These are phyloP conservation scores for Synergus itoensis DNA, from an alignment of 2,888 invertebrate genomes.

Conservation along the genomic window DNA sequence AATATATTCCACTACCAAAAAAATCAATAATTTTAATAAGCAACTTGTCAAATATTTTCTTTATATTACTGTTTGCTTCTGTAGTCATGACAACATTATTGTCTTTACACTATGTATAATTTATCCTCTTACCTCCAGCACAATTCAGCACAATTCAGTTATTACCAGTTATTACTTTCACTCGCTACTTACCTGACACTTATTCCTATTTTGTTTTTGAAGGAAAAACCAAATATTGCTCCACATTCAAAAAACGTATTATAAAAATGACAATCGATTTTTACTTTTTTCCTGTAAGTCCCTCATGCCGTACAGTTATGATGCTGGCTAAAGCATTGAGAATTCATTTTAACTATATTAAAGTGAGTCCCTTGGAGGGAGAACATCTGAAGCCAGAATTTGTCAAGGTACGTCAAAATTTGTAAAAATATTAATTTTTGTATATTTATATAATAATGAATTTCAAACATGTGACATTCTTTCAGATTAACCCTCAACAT, in stretches of 20 bases:
- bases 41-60: not conserved
- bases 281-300: slow-evolving; percentile 83
- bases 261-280: slow-evolving; percentile 78
- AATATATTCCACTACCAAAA: too few species aligned
- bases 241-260: not conserved
- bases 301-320: slow-evolving; percentile 83
- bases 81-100: slow-evolving; percentile 26
- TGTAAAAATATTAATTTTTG: not conserved
- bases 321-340: slow-evolving; percentile 84
- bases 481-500: slow-evolving; percentile 90
- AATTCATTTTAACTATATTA: slow-evolving; percentile 83
- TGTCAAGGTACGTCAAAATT: slow-evolving; percentile 78
- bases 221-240: not conserved
- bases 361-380: slow-evolving; percentile 81
- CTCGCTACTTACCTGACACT: not conserved
- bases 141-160: not conserved
- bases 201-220: not conserved
- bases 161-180: slow-evolving; percentile 1
- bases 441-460: not conserved
- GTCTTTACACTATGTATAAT: slow-evolving; percentile 28
- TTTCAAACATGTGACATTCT: slow-evolving; percentile 22
- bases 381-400: slow-evolving; percentile 85
- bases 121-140: not conserved
- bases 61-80: slow-evolving; percentile 8
- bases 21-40: not conserved